Base-by-base conservation (phyloP, 2,888 invertebrate genomes). In the Tubulanus polymorphus region DNA sequence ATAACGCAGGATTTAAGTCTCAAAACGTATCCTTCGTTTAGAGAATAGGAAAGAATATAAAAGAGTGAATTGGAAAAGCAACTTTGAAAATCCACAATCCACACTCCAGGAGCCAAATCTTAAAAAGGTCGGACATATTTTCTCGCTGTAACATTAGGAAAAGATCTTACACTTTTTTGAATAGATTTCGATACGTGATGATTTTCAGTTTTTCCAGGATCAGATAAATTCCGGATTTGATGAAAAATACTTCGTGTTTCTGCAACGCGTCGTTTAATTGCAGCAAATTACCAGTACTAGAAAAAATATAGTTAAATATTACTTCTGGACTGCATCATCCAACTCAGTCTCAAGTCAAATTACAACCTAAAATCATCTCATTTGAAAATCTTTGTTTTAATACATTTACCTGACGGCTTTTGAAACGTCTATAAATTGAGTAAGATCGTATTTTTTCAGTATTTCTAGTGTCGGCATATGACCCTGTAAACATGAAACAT, bases 151-250 rank as follows among this genome's bases (percentile, higher is more conserved):
- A 18, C 28, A 6, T 12, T 25, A 8, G 51, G 10, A 51, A 50
- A 12, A 23, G 15, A 25, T 78, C 83, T 78, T 76, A 89, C 80
- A 89, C 93, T 83, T 90, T 94, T 70, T 93, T 91, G 78, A 97
- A 96, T 54, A 99, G 84, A 83, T 96, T 99, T 61, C 97, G 85
- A 76, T 94, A 95, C 0, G 95, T 93, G 59, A 93, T 90, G 55
- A 93, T 89, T 79, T 94, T 93, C 10, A 99, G 82, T 78, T 96
- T 96, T 75, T 99, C 97, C 20, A 99, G 88, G 70, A 99, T 92
- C 53, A 99, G 83, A 80, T 94, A 99, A 68, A 99, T 94, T n/a
- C 97, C 97, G 70, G 90, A 93, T 69, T 87, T 88, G 55, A 97
- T 95, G 70, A 99, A 94, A 79, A 96, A 96, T 2, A 85, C 82